These are phyloP conservation scores for Melikaiella ostensackeni DNA, from an alignment of 2,888 invertebrate species.

Conservation along the genomic window DNA sequence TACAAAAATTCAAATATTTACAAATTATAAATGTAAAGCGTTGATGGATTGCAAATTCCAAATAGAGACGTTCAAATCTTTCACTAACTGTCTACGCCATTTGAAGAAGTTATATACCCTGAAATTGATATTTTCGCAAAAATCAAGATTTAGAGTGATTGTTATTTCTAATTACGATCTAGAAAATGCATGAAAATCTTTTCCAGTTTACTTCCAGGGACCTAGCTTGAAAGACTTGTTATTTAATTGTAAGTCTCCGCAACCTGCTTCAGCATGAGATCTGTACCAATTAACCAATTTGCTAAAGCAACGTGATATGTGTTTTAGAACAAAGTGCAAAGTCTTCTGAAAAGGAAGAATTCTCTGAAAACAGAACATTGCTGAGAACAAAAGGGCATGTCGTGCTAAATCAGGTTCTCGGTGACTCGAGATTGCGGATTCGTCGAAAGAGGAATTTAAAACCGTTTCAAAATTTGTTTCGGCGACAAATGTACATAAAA, in stretches of 20 bases:
- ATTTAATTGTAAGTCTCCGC: background rate
- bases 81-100: too few relatives aligned
- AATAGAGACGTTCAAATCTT: too few relatives aligned
- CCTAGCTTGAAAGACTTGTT: background rate
- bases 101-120: too few relatives aligned
- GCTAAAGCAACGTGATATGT: background rate
- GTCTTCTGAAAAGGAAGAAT: background rate
- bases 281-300: background rate
- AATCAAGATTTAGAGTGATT: too few relatives aligned
- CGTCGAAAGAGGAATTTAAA: slow-evolving; percentile 1
- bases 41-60: too few relatives aligned
- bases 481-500: slow-evolving; percentile 60
- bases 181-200: background rate
- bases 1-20: too few relatives aligned
- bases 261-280: background rate
- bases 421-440: background rate
- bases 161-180: too few relatives aligned
- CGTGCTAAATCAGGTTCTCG: slow-evolving; percentile 3
- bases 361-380: background rate
- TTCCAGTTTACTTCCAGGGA: background rate
- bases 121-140: too few relatives aligned
- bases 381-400: background rate
- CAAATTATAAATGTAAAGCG: too few relatives aligned
- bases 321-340: background rate
- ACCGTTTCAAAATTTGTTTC: slow-evolving; percentile 9